Percentiles rank a stretch among this genome's conserved stretches.
phyloP scores from a whole-genome alignment of 2,888 invertebrate species.

The Drosophila putrida region DNA sequence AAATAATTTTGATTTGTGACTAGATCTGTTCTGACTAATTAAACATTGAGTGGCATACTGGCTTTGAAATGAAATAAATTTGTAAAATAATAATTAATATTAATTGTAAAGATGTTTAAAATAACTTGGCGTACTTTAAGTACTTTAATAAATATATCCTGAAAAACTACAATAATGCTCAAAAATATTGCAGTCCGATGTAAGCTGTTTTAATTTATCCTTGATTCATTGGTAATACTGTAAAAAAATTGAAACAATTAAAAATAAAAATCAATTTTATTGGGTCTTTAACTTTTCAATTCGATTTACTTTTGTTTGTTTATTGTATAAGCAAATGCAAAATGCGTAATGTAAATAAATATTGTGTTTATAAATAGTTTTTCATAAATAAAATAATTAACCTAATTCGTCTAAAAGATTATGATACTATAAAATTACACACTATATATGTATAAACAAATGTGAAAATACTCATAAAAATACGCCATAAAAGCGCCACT shows the following conservation, averaged over 20 bases:
- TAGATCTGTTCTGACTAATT: conserved; percentile 23
- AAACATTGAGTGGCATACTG: background rate
- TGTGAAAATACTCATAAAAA: conserved; percentile 56
- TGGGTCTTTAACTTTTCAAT: conserved; percentile 37
- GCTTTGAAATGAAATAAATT: background rate
- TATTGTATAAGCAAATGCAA: conserved; percentile 66
- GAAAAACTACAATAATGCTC: too few relatives aligned
- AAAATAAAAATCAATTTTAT: conserved; percentile 25
- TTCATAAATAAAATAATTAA: conserved; percentile 71
- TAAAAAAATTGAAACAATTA: background rate
- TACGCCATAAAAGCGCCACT: conserved; percentile 53
- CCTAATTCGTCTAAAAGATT: conserved; percentile 60
- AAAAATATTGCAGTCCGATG: too few relatives aligned
- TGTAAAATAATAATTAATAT: background rate
- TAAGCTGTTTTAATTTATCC: background rate
- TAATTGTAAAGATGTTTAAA: too few relatives aligned
- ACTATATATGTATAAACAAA: conserved; percentile 35
- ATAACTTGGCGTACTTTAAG: too few relatives aligned
- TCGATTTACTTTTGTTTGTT: conserved; percentile 61
- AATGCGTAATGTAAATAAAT: conserved; percentile 62
- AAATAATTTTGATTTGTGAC: conserved; percentile 37
- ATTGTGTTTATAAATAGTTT: conserved; percentile 64
- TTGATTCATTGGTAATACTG: background rate
- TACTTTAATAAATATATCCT: too few relatives aligned
- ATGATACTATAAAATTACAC: conserved; percentile 28